Conservation (phyloP, 2,797 vertebrate species). For the Enteromius mattozi region DNA sequence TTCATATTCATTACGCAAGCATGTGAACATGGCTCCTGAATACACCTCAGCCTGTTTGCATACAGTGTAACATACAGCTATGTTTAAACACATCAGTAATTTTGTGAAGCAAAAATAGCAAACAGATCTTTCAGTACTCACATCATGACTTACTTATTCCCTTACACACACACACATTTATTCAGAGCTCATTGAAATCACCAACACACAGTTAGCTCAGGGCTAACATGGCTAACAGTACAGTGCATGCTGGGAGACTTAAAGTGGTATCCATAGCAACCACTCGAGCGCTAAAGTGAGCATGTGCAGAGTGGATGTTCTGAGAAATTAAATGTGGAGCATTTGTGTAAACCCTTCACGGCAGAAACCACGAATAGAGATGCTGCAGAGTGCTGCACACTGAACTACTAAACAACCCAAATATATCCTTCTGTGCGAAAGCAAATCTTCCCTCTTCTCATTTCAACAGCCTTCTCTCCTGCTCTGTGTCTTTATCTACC, state of each 20-base stretch:
- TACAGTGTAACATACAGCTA: neutral
- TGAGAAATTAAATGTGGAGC: conserved; percentile 71
- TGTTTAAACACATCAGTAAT: neutral
- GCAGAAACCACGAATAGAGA: neutral
- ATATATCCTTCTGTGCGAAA: neutral
- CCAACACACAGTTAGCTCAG: conserved; percentile 47
- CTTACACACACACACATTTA: conserved; percentile 24
- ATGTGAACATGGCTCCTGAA: neutral
- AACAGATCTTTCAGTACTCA: neutral
- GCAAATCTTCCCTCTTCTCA: neutral
- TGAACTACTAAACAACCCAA: conserved; percentile 8
- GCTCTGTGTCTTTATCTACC: neutral
- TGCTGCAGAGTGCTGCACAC: conserved; percentile 1
- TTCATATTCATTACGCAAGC: neutral
- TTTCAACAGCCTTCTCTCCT: neutral
- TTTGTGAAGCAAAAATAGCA: neutral
- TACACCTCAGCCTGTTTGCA: neutral
- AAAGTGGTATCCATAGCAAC: conserved; percentile 57
- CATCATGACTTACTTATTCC: neutral
- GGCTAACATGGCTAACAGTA: conserved; percentile 39
- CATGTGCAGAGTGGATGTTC: conserved; percentile 39
- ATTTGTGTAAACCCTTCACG: conserved; percentile 61
- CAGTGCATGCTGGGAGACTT: conserved; percentile 41
- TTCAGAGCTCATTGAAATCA: conserved; percentile 9
- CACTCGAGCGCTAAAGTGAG: conserved; percentile 34